These are phyloP conservation scores for Poeciliopsis gracilis DNA, from an alignment of 2,797 vertebrate species.

Conservation along the genomic window DNA sequence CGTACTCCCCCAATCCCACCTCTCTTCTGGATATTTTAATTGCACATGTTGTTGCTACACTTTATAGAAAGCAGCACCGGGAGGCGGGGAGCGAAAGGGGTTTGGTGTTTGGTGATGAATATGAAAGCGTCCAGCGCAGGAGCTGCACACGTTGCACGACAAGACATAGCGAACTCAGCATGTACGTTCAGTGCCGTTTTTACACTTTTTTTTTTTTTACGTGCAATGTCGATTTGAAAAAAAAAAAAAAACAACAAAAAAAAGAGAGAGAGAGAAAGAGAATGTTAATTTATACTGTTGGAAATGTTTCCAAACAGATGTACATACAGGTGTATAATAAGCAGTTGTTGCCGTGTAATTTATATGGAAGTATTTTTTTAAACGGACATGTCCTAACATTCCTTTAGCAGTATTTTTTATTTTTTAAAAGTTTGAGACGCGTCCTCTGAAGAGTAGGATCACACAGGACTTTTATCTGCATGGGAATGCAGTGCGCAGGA, in stretches of 20 bases:
- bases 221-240: conserved; percentile 75
- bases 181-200: conserved; percentile 63
- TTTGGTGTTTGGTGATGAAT: not conserved
- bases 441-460: conserved; percentile 35
- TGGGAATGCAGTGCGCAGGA: conserved; percentile 15
- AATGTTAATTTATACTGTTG: conserved; percentile 83
- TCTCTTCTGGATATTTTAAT: not conserved
- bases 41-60: conserved; percentile 14
- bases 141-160: conserved; percentile 54
- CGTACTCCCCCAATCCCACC: not conserved
- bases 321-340: conserved; percentile 75
- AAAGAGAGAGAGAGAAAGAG: conserved; percentile 22
- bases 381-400: conserved; percentile 75
- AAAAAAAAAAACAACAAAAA: conserved; percentile 28
- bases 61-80: conserved; percentile 18
- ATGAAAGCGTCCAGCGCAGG: conserved; percentile 11
- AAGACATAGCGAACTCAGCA: conserved; percentile 41
- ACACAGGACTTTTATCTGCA: conserved; percentile 28
- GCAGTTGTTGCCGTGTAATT: conserved; percentile 75
- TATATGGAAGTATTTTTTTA: conserved; percentile 80
- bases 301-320: conserved; percentile 65
- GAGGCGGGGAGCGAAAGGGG: too few species aligned
- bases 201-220: conserved; percentile 68
- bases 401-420: conserved; percentile 59
- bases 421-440: conserved; percentile 7